Evolutionary conservation across 2,113 vertebrate genomes (phyloP).

Genomic region (Colaptes auratus): DNA sequence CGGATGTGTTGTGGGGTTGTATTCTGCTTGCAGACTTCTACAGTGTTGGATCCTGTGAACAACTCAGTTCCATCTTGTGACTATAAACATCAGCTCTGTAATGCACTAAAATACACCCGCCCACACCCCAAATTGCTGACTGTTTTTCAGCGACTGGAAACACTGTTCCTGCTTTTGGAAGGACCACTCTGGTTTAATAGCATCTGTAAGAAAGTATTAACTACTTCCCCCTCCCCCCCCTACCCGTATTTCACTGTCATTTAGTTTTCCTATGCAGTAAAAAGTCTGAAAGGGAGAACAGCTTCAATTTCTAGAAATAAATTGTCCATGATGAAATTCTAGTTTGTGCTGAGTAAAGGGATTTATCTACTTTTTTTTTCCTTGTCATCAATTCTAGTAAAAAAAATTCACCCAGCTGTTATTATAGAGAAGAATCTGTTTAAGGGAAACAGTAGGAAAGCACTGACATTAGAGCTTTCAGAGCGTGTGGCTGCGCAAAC

Average conservation of each 20-base stretch:
- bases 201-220: neutral
- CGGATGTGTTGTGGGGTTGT: neutral
- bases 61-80: neutral
- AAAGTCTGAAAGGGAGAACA: too few species aligned
- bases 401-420: neutral
- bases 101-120: neutral
- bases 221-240: neutral
- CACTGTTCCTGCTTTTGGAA: neutral
- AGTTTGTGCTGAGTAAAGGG: too few species aligned
- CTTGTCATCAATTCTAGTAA: neutral
- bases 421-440: neutral
- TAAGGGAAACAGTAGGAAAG: neutral
- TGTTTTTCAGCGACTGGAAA: neutral
- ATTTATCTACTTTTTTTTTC: neutral
- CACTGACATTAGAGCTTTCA: neutral
- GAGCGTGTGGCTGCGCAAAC: neutral
- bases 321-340: too few species aligned
- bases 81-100: neutral
- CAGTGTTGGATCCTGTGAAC: neutral
- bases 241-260: too few species aligned
- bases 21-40: neutral
- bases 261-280: too few species aligned
- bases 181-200: neutral
- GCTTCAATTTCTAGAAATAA: too few species aligned
- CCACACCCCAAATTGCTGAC: neutral